Evolutionary conservation across 2,113 vertebrate genomes (phyloP).

Genomic region (Azemiops feae): DNA sequence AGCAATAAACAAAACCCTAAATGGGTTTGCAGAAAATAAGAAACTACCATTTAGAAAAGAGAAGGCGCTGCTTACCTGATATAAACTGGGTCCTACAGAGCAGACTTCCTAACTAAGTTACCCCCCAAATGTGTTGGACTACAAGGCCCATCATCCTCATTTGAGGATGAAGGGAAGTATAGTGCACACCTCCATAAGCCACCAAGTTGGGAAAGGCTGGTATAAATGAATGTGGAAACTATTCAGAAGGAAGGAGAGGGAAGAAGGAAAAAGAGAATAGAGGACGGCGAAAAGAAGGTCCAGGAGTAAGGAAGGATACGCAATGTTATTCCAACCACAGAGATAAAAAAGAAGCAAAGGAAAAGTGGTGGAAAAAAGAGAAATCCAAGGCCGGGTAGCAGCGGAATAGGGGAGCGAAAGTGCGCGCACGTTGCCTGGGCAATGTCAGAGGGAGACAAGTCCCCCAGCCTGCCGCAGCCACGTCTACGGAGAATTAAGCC

Average conservation of each 20-base stretch:
- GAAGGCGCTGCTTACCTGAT: background rate
- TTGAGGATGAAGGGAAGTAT: background rate
- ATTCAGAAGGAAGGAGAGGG: background rate
- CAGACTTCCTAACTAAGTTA: background rate
- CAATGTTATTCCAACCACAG: background rate
- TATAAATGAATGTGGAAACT: background rate
- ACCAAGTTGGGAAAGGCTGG: background rate
- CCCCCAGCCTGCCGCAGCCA: background rate
- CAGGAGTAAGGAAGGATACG: background rate
- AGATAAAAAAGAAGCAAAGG: background rate
- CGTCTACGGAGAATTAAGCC: background rate
- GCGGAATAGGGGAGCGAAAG: background rate
- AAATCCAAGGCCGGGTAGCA: no score
- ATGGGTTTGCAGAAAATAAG: no score
- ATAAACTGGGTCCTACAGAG: background rate
- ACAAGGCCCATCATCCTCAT: background rate
- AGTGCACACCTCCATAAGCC: background rate
- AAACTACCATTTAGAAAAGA: background rate
- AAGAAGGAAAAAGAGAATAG: background rate
- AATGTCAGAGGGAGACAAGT: background rate
- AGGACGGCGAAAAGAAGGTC: no score
- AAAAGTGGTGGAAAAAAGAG: background rate
- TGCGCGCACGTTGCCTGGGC: background rate
- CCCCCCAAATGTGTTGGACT: background rate
- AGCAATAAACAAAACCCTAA: background rate